These are phyloP conservation scores for Antheraea assamensis DNA, from an alignment of 2,888 invertebrate species.

Conservation along the genomic window DNA sequence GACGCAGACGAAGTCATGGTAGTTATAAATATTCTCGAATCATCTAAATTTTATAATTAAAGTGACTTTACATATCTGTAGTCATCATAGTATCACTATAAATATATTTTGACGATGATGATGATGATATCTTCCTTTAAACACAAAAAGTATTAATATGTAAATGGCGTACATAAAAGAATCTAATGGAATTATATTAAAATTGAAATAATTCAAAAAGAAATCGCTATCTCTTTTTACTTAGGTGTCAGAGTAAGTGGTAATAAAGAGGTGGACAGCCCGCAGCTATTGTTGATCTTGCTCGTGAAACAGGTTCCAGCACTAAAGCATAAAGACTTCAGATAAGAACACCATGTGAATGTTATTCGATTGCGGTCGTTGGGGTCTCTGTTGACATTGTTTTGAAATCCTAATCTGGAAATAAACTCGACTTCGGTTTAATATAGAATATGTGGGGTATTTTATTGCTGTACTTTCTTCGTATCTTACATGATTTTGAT, in stretches of 20 bases:
- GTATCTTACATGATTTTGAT: not conserved
- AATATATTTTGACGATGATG: no score
- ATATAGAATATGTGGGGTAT: not conserved
- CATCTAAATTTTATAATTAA: no score
- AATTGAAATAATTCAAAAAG: not conserved
- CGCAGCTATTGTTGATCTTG: constrained; percentile 72
- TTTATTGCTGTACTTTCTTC: not conserved
- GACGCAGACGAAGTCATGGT: no score
- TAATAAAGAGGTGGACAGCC: constrained; percentile 75
- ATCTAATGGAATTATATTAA: not conserved
- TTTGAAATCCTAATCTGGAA: constrained; percentile 14
- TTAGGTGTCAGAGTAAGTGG: constrained; percentile 44
- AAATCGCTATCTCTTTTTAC: constrained; percentile 35
- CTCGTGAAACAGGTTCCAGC: constrained; percentile 68
- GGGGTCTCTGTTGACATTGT: constrained; percentile 14
- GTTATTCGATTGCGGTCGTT: constrained; percentile 37
- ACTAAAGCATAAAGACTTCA: constrained; percentile 58
- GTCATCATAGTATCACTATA: no score
- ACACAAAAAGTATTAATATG: not conserved
- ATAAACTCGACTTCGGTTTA: constrained; percentile 5
- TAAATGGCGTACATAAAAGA: not conserved
- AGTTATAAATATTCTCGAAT: no score
- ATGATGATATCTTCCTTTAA: no score
- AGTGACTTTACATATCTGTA: no score
- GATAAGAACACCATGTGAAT: constrained; percentile 66